Evolutionary conservation across 2,113 vertebrate species (phyloP).

Genomic region (Corythoichthys intestinalis): DNA sequence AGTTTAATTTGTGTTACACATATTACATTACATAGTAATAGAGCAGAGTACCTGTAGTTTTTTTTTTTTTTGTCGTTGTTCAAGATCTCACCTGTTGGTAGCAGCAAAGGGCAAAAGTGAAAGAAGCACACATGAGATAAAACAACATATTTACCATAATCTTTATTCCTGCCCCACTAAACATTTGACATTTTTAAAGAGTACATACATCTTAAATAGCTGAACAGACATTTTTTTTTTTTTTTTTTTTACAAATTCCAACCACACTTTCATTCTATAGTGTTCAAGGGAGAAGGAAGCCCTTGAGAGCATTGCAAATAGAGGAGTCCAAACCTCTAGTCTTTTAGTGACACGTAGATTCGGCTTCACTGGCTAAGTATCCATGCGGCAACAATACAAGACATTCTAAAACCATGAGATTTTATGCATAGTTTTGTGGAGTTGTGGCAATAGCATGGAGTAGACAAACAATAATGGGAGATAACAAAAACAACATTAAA

Average conservation of each 20-base stretch:
- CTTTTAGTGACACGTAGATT: constrained; percentile 42
- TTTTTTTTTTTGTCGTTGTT: neutral
- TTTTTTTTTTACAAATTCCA: constrained; percentile 58
- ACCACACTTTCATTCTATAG: constrained; percentile 47
- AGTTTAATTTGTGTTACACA: too few species aligned
- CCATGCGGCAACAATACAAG: constrained; percentile 38
- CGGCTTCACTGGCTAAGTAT: constrained; percentile 40
- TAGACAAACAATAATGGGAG: constrained; percentile 15
- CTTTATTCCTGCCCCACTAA: constrained; percentile 69
- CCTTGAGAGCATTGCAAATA: constrained; percentile 39
- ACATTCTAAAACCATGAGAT: constrained; percentile 34
- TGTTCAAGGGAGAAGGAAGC: constrained; percentile 56
- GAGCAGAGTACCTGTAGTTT: neutral
- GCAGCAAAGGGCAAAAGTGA: constrained; percentile 38
- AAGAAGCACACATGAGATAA: neutral
- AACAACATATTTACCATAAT: constrained; percentile 48
- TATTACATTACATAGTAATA: too few species aligned
- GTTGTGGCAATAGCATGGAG: constrained; percentile 23
- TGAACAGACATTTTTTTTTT: constrained; percentile 54
- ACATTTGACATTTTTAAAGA: constrained; percentile 58
- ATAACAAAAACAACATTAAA: constrained; percentile 26
- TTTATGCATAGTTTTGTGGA: constrained; percentile 53
- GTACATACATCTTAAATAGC: constrained; percentile 73
- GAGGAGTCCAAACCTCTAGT: constrained; percentile 39
- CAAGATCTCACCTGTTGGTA: constrained; percentile 31